Evolutionary conservation across 2,113 vertebrate species (phyloP).

Genomic region (Callaeas wilsoni): DNA sequence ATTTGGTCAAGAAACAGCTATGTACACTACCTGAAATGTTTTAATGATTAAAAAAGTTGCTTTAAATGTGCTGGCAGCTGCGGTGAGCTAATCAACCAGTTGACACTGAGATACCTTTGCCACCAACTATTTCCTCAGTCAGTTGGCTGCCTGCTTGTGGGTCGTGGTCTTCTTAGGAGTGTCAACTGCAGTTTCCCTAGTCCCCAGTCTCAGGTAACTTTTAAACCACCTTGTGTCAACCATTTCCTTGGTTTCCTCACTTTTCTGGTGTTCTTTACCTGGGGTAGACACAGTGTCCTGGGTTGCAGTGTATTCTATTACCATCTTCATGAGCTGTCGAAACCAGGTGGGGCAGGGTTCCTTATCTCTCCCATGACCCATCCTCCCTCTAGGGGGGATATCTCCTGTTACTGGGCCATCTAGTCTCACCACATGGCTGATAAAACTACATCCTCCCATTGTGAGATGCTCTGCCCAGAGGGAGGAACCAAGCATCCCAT

Average conservation of each 20-base stretch:
- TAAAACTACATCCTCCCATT: too few species aligned
- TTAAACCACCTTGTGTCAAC: background rate
- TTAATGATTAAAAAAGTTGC: background rate
- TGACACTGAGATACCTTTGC: background rate
- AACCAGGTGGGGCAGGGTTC: too few species aligned
- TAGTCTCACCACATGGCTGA: too few species aligned
- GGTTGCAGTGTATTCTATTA: too few species aligned
- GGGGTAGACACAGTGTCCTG: accelerated
- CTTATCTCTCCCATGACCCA: too few species aligned
- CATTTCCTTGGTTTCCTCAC: background rate
- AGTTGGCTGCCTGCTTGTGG: background rate
- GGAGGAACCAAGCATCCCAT: too few species aligned
- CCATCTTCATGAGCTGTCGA: too few species aligned
- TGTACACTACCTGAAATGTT: background rate
- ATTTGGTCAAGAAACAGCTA: background rate
- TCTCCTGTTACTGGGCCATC: too few species aligned
- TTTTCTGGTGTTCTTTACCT: background rate
- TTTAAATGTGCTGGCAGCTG: background rate
- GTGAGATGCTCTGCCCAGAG: too few species aligned
- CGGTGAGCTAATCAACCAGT: background rate
- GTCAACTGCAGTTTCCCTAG: accelerated
- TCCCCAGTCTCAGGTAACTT: background rate
- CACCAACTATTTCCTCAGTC: background rate
- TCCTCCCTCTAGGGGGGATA: too few species aligned
- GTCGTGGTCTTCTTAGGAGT: background rate